phyloP scores from a whole-genome alignment of 2,113 vertebrate species.

The Neoarius graeffei region DNA sequence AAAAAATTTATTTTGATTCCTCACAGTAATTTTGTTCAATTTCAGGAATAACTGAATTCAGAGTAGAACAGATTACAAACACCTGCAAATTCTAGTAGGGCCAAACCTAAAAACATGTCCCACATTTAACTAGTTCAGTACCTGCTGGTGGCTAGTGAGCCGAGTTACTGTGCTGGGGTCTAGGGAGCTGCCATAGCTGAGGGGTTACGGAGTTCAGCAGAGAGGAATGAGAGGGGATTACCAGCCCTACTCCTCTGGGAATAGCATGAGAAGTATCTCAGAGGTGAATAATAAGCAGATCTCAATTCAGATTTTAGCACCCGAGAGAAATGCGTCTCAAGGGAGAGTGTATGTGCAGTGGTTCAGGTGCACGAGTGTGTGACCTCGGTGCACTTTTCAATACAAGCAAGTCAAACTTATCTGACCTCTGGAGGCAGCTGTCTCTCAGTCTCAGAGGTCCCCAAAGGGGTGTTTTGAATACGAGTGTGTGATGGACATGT shows the following conservation, averaged over 20 bases:
- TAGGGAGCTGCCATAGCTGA: neutral
- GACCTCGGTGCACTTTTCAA: constrained; percentile 30
- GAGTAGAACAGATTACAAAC: constrained; percentile 24
- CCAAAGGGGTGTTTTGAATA: constrained; percentile 12
- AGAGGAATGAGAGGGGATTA: constrained; percentile 51
- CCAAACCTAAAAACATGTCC: constrained; percentile 32
- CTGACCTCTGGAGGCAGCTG: constrained; percentile 39
- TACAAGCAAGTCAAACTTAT: constrained; percentile 36
- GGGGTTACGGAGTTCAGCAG: constrained; percentile 32
- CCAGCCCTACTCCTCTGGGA: constrained; percentile 35
- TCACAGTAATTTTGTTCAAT: neutral
- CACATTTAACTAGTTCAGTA: constrained; percentile 29
- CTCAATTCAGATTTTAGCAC: constrained; percentile 46
- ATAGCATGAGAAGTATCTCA: constrained; percentile 34
- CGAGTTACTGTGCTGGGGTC: neutral
- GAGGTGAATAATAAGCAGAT: constrained; percentile 25
- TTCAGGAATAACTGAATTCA: constrained; percentile 18
- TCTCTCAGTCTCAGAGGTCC: constrained; percentile 30
- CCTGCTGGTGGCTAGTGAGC: neutral
- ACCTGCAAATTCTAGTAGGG: constrained; percentile 28
- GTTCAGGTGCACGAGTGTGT: constrained; percentile 39
- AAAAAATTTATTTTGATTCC: neutral
- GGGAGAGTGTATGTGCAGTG: constrained; percentile 16
- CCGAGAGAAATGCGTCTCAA: constrained; percentile 24
- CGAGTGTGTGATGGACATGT: neutral